Evolutionary conservation across 2,888 invertebrate genomes (phyloP).

Genomic region (Leptopterna dolabrata): DNA sequence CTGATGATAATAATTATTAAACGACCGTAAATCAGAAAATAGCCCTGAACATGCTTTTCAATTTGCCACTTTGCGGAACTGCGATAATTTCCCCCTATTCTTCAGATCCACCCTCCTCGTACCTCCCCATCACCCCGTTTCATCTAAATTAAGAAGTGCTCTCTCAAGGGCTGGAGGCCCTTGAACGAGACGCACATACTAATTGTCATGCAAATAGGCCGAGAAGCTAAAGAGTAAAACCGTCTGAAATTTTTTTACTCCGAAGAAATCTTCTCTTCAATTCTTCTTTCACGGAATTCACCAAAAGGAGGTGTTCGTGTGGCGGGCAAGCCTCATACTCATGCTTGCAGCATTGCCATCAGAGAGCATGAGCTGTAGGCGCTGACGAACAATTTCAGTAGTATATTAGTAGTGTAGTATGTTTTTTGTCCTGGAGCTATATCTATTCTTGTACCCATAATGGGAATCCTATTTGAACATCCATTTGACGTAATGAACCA

Average conservation of each 20-base stretch:
- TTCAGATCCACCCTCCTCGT: neutral
- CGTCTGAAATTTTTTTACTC: neutral
- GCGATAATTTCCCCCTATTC: neutral
- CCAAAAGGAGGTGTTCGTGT: neutral
- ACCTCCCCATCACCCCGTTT: neutral
- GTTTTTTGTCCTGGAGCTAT: too few relatives aligned
- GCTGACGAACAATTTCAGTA: too few relatives aligned
- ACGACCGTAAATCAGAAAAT: neutral
- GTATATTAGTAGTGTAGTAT: too few relatives aligned
- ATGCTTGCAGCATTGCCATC: too few relatives aligned
- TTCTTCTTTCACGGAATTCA: neutral
- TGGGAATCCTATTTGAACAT: too few relatives aligned
- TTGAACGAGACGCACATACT: slow-evolving; percentile 3
- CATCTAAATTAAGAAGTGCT: neutral
- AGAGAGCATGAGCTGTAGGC: too few relatives aligned
- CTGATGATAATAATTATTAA: neutral
- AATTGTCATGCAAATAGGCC: neutral
- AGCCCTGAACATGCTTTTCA: neutral
- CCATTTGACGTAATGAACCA: too few relatives aligned
- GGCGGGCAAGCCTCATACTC: too few relatives aligned
- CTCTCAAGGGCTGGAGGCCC: neutral
- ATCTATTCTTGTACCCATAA: too few relatives aligned
- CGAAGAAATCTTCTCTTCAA: neutral
- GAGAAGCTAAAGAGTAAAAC: neutral
- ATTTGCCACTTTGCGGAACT: neutral